Conservation (phyloP, 2,888 invertebrate species). For the Drosophila peninsularis region DNA sequence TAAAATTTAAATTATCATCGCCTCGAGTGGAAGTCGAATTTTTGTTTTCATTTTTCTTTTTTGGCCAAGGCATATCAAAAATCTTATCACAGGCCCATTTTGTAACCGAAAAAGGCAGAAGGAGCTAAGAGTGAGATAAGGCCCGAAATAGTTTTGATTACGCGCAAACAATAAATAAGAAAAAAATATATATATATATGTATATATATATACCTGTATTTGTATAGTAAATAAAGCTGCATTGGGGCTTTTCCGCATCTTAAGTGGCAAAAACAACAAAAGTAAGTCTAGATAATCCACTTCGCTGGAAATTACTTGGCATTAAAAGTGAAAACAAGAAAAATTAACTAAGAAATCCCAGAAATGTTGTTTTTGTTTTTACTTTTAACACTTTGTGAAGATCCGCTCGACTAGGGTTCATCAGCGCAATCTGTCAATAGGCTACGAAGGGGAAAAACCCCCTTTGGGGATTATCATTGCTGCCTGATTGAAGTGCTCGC, state of each 20-base stretch:
- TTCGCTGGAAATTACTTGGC: conserved; percentile 16
- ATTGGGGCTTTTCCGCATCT: conserved; percentile 24
- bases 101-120: conserved; percentile 56
- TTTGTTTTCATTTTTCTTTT: neutral
- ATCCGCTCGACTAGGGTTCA: conserved; percentile 1
- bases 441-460: conserved; percentile 15
- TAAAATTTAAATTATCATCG: conserved; percentile 71
- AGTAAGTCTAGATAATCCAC: conserved; percentile 27
- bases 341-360: conserved; percentile 42
- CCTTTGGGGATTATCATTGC: conserved; percentile 21
- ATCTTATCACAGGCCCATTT: conserved; percentile 68
- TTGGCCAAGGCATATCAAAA: conserved; percentile 54
- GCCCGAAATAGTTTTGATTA: conserved; percentile 69
- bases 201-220: conserved; percentile 14
- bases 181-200: conserved; percentile 16
- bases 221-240: conserved; percentile 14
- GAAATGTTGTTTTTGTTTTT: conserved; percentile 15
- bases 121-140: conserved; percentile 60
- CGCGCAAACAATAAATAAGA: conserved; percentile 27
- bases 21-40: conserved; percentile 18
- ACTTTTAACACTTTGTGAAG: conserved; percentile 4
- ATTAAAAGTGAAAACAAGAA: conserved; percentile 45
- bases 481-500: conserved; percentile 20
- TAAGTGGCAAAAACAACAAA: conserved; percentile 23
- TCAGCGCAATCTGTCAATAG: conserved; percentile 21